Base-by-base conservation (phyloP, 2,797 vertebrate genomes). In the Poeciliopsis paucimaculata region DNA sequence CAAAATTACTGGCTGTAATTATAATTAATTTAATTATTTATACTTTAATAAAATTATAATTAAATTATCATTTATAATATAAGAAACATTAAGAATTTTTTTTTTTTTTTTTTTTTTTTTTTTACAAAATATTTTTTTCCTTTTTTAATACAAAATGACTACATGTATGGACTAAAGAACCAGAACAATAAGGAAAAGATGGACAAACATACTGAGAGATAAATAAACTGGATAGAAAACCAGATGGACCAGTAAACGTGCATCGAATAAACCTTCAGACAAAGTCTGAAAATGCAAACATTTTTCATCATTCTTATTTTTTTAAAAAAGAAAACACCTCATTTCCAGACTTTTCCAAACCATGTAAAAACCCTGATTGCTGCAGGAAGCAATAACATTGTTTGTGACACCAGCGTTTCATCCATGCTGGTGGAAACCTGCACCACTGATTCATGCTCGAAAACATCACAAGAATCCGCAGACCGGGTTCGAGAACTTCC, bases 401-500 rank as follows among this genome's bases (percentile, higher is more conserved):
- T 20, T 20, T 11, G 12, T 70, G 11, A 43, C 5, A 1, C 34
- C 23, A 39, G 31, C 18, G 20, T 70, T 43, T 70, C 39, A n/a
- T 23, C 13, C 66, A 28, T 72, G 53, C 55, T 74, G 74, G 68
- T 23, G n/a, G 41, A 46, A 49, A 77, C 75, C 53, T 82, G 73
- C 39, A 77, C 46, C 1, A 4, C 70, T 46, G 41, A 72, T 79
- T 84, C 45, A 76, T 77, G 80, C 39, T 73, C 26, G 26, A 80
- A 89, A 91, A 81, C 60, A 88, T 81, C 39, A 77, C 87, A 80
- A 73, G 46, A 77, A 79, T 87, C 82, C 75, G 80, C 84, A 84
- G 84, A 47, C 62, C 80, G 76, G 86, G 55, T 89, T 91, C 89
- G 87, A 85, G 84, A 90, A 87, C 88, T 81, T 90, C 85, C 79